Percentiles rank a stretch among this genome's conserved stretches.
Evolutionary conservation across 2,797 vertebrate species (phyloP).

Genomic region (Sebastes diaconus): DNA sequence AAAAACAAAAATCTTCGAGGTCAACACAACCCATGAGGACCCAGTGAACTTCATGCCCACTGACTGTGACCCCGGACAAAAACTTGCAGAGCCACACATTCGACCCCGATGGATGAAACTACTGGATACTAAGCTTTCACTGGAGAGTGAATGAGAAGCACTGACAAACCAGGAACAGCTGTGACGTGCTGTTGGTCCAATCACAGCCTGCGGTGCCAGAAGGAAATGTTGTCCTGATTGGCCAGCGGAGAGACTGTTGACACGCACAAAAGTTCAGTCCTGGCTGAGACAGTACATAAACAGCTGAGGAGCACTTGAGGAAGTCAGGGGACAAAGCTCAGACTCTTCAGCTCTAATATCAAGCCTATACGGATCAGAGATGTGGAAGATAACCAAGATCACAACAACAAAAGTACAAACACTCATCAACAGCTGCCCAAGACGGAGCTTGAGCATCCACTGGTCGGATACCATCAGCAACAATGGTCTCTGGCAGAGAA

Average conservation of each 20-base stretch:
- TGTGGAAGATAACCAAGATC: not conserved
- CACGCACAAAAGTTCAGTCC: too few relatives aligned
- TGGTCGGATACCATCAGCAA: not conserved
- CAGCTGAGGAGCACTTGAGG: not conserved
- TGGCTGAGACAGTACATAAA: too few relatives aligned
- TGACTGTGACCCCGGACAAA: too few relatives aligned
- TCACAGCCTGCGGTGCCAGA: too few relatives aligned
- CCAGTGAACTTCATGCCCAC: not conserved
- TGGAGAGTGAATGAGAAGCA: too few relatives aligned
- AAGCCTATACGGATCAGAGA: not conserved
- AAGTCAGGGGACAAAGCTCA: not conserved
- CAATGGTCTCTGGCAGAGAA: not conserved
- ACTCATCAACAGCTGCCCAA: not conserved
- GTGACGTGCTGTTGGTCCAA: too few relatives aligned
- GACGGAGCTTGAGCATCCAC: not conserved
- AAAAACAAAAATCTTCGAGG: not conserved
- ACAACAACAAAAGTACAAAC: not conserved
- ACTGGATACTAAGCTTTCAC: too few relatives aligned
- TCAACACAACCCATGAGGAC: not conserved
- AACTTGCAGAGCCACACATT: too few relatives aligned
- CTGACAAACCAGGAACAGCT: too few relatives aligned
- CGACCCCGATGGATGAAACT: too few relatives aligned
- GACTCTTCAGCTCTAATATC: not conserved
- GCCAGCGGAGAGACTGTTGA: too few relatives aligned
- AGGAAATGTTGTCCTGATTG: too few relatives aligned